A percentile compares a stretch with the other conserved stretches of the same genome.
Conservation (phyloP, 2,888 invertebrate species). For the Willowsia nigromaculata region DNA sequence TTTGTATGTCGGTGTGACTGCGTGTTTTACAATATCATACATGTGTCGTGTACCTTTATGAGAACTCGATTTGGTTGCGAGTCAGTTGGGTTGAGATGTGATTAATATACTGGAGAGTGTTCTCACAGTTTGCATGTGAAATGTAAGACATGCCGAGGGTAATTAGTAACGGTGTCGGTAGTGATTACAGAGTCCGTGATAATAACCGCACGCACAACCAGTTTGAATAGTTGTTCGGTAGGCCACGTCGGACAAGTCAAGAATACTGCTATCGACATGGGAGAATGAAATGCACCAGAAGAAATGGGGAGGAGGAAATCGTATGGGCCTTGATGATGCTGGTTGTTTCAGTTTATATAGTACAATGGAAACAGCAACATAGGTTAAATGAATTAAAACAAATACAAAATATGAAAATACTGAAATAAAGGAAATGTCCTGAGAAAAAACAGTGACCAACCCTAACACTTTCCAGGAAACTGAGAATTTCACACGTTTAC, state of each 20-base stretch:
- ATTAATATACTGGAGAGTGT: constrained; percentile 21
- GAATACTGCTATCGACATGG: constrained; percentile 33
- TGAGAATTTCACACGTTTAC: no score
- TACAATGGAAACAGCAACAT: no score
- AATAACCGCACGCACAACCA: constrained; percentile 45
- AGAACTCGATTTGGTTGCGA: background rate
- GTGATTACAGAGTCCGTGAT: constrained; percentile 40
- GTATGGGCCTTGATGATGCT: background rate
- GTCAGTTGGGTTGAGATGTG: constrained; percentile 24
- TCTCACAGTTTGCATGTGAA: background rate
- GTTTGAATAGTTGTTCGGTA: constrained; percentile 7
- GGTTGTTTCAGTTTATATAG: background rate
- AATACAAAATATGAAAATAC: no score
- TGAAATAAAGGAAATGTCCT: no score
- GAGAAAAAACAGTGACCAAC: no score
- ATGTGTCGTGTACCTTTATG: background rate
- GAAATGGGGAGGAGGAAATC: constrained; percentile 3
- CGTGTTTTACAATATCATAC: background rate
- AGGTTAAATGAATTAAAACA: no score
- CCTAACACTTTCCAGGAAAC: no score
- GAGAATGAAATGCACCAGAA: constrained; percentile 60
- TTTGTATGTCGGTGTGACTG: background rate
- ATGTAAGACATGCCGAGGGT: constrained; percentile 17
- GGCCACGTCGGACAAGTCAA: background rate
- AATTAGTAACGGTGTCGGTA: constrained; percentile 63